Evolutionary conservation across 2,113 vertebrate species (phyloP).

Genomic region (Condylura cristata): DNA sequence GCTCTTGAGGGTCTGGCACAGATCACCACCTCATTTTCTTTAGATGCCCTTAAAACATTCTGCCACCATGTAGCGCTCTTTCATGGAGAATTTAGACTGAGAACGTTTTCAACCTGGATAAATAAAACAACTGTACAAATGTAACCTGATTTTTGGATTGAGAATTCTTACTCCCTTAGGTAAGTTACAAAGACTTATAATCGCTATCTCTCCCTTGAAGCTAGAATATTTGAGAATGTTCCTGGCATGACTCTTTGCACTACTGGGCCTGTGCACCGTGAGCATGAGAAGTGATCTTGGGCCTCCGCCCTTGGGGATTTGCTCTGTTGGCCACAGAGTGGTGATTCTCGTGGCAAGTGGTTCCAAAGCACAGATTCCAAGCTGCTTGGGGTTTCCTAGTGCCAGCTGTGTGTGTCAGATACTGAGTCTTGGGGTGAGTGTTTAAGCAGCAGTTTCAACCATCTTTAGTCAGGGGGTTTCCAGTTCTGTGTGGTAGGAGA

Average conservation of each 20-base stretch:
- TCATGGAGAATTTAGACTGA: conserved; percentile 40
- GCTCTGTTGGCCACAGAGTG: not conserved
- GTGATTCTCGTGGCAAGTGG: not conserved
- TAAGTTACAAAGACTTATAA: conserved; percentile 41
- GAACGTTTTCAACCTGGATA: conserved; percentile 23
- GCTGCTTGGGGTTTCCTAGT: conserved; percentile 17
- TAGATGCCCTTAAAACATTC: conserved; percentile 43
- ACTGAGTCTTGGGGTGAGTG: conserved; percentile 33
- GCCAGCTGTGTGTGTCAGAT: not conserved
- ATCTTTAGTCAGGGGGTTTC: conserved; percentile 31
- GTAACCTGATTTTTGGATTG: conserved; percentile 11
- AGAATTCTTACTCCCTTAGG: not conserved
- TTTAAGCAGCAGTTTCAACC: conserved; percentile 39
- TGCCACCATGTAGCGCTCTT: conserved; percentile 47
- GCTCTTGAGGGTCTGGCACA: conserved; percentile 40
- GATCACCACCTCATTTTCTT: conserved; percentile 26
- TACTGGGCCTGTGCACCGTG: not conserved
- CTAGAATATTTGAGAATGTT: conserved; percentile 32
- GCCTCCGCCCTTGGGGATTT: not conserved
- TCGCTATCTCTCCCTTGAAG: conserved; percentile 38
- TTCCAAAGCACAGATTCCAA: not conserved
- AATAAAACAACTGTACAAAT: conserved; percentile 42
- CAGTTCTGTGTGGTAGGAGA: conserved; percentile 15
- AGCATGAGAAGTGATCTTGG: not conserved
- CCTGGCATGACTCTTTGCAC: not conserved